A percentile compares a stretch with the other conserved stretches of the same genome.
Conservation (phyloP, 2,113 vertebrate species). For the Delphinapterus leucas region DNA sequence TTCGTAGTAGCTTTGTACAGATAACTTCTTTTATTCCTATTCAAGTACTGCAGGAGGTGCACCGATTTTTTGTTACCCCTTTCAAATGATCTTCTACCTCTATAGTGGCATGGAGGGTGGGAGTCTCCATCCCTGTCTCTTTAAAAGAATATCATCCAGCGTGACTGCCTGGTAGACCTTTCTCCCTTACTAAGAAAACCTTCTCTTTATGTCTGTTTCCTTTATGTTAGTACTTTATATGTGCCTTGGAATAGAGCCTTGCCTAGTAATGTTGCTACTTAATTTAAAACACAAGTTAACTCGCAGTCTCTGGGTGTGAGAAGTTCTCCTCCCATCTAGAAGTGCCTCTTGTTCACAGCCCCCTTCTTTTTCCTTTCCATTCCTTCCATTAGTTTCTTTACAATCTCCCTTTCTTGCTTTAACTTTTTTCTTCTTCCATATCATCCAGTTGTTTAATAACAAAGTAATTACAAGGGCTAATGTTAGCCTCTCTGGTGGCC, state of each 20-base stretch:
- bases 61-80: background rate
- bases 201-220: background rate
- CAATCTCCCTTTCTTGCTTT: background rate
- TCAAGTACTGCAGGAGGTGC: background rate
- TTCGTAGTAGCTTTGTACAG: slow-evolving; percentile 44
- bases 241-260: background rate
- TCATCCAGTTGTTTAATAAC: background rate
- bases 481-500: background rate
- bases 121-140: background rate
- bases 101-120: background rate
- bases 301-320: background rate
- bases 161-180: background rate
- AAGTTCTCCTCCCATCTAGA: background rate
- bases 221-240: background rate
- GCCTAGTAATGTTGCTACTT: background rate
- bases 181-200: background rate
- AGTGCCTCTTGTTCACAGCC: background rate
- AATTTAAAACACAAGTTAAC: background rate
- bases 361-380: background rate
- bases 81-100: slow-evolving; percentile 5
- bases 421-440: background rate
- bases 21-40: background rate
- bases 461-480: background rate
- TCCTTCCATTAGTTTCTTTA: background rate
- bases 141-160: background rate